Percentiles rank a stretch among this genome's conserved stretches.
phyloP scores from a whole-genome alignment of 2,113 vertebrate species.

The Python bivittatus region DNA sequence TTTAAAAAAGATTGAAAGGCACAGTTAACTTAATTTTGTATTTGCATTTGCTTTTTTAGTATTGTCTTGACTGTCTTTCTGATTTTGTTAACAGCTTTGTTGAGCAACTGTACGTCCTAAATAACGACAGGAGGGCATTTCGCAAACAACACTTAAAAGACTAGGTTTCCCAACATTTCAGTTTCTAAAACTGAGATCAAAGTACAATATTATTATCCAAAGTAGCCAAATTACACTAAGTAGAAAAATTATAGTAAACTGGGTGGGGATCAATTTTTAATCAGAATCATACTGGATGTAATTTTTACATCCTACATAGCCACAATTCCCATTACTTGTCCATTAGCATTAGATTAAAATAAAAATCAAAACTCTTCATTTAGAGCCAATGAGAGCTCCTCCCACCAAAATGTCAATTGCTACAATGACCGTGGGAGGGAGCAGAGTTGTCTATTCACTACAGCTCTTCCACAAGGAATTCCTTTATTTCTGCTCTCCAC shows the following conservation, averaged over 20 bases:
- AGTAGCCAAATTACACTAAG: no score
- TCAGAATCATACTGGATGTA: not conserved
- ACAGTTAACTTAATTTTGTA: not conserved
- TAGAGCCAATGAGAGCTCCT: not conserved
- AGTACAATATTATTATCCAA: not conserved
- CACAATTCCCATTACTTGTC: not conserved
- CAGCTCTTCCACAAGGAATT: not conserved
- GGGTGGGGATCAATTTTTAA: not conserved
- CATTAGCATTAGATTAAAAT: not conserved
- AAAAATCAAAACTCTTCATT: not conserved
- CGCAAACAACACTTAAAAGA: not conserved
- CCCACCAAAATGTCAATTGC: not conserved
- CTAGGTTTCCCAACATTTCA: rapidly evolving
- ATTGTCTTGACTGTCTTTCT: not conserved
- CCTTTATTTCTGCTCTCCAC: not conserved
- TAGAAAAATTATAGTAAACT: not conserved
- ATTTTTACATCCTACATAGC: not conserved
- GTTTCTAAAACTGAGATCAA: not conserved
- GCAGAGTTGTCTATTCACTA: not conserved
- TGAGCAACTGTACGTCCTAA: not conserved
- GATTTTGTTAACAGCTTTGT: not conserved
- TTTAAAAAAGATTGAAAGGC: not conserved
- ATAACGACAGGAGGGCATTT: not conserved
- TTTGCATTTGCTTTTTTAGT: not conserved
- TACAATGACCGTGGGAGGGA: not conserved